phyloP scores from a whole-genome alignment of 2,797 vertebrate species.

The Onychomys torridus region DNA sequence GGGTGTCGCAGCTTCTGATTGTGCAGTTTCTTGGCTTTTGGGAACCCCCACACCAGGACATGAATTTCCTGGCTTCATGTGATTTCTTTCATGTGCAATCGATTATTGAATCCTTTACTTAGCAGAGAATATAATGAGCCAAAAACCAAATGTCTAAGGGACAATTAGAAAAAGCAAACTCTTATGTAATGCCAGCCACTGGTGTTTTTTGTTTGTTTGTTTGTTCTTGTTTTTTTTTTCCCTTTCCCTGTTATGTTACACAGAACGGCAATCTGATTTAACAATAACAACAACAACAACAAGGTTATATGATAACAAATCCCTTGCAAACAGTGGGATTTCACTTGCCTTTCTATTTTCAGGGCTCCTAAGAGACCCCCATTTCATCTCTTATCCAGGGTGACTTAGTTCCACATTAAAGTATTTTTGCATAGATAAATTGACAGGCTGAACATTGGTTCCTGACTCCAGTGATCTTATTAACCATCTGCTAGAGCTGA shows the following conservation, averaged over 20 bases:
- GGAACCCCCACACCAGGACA: neutral
- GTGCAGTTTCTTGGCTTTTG: neutral
- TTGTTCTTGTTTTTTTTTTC: neutral
- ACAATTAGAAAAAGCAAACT: neutral
- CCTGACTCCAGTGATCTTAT: neutral
- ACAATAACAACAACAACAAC: neutral
- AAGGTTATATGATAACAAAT: neutral
- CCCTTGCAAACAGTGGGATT: neutral
- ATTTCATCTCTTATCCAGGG: constrained; percentile 1
- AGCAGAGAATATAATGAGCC: neutral
- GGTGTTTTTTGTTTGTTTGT: neutral
- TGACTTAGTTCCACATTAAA: neutral
- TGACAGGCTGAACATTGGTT: neutral
- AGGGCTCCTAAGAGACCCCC: neutral
- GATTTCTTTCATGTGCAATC: constrained; percentile 18
- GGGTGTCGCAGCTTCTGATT: neutral
- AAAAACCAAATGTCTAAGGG: neutral
- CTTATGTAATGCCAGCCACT: neutral
- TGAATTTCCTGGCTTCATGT: neutral
- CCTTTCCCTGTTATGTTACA: neutral
- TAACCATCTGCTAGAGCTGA: neutral
- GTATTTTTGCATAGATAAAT: constrained; percentile 37
- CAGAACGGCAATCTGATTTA: neutral
- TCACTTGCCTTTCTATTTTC: neutral
- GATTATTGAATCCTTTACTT: neutral